Conservation (phyloP, 92 coral and sea anemone genomes). For the Actinernus sp. region DNA sequence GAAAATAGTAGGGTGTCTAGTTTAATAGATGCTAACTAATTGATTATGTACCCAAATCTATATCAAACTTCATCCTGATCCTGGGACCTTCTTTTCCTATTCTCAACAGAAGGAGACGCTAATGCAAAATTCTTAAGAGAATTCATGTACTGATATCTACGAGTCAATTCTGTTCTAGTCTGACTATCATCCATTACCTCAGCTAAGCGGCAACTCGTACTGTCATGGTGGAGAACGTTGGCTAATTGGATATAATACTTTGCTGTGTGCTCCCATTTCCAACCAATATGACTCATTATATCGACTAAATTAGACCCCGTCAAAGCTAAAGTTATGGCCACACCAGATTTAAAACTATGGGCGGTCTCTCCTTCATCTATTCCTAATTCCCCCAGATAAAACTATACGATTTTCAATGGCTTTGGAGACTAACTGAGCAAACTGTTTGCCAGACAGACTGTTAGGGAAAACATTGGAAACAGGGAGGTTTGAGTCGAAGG, state of each 20-base stretch:
- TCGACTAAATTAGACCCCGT: constrained; percentile 43
- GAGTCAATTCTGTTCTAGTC: constrained; percentile 6
- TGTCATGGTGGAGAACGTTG: constrained; percentile 45
- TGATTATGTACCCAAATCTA: no score
- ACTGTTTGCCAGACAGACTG: no score
- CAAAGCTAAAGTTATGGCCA: constrained; percentile 32
- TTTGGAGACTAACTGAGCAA: no score
- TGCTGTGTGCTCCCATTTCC: constrained; percentile 53
- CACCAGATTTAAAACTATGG: constrained; percentile 45
- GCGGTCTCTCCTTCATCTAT: no score
- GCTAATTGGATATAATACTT: constrained; percentile 45
- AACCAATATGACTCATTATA: constrained; percentile 51
- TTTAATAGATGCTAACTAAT: no score
- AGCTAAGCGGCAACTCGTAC: constrained; percentile 12
- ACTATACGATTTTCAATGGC: constrained; percentile 27
- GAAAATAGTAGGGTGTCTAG: no score
- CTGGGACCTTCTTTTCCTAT: no score
- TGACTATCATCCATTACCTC: constrained; percentile 43
- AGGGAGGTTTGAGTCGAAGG: no score
- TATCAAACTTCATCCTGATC: no score
- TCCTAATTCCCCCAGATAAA: constrained; percentile 26
- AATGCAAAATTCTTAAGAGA: constrained; percentile 45
- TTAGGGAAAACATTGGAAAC: no score
- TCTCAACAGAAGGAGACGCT: no score
- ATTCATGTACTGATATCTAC: constrained; percentile 30